Evolutionary conservation across 2,113 vertebrate species (phyloP).

Genomic region (Alethe diademata): DNA sequence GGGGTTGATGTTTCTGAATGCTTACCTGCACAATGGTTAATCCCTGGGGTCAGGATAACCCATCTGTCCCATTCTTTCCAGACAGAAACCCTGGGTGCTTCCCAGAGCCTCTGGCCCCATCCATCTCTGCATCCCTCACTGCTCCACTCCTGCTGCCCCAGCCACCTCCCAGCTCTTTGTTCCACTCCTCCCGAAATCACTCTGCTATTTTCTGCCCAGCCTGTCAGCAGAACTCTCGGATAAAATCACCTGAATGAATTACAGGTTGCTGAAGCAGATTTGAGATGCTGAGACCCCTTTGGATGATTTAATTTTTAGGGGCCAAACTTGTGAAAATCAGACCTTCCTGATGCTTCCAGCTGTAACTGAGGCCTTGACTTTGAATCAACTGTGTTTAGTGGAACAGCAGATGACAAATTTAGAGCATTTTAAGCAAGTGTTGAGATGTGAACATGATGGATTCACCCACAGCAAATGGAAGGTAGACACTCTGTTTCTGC

Average conservation of each 20-base stretch:
- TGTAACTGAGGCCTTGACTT: not conserved
- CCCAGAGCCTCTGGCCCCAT: not conserved
- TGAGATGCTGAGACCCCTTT: not conserved
- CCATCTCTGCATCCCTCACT: not conserved
- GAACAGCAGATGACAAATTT: not conserved
- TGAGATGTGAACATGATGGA: not conserved
- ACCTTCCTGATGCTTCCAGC: not conserved
- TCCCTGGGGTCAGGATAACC: not conserved
- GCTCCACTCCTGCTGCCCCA: not conserved
- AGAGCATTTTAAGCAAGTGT: not conserved
- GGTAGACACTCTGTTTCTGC: not conserved
- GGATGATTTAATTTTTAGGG: not conserved
- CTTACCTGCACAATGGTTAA: not conserved
- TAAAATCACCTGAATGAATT: not conserved
- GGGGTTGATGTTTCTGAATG: not conserved
- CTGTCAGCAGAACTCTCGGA: not conserved
- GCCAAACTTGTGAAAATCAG: not conserved
- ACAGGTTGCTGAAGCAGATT: not conserved
- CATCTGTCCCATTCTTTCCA: not conserved
- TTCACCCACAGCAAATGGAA: not conserved
- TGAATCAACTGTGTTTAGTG: not conserved
- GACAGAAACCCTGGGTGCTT: not conserved
- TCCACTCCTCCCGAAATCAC: not conserved
- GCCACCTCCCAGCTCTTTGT: not conserved
- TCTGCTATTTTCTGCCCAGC: not conserved